Conservation (phyloP, 2,113 vertebrate species). For the Tylochromis polylepis region DNA sequence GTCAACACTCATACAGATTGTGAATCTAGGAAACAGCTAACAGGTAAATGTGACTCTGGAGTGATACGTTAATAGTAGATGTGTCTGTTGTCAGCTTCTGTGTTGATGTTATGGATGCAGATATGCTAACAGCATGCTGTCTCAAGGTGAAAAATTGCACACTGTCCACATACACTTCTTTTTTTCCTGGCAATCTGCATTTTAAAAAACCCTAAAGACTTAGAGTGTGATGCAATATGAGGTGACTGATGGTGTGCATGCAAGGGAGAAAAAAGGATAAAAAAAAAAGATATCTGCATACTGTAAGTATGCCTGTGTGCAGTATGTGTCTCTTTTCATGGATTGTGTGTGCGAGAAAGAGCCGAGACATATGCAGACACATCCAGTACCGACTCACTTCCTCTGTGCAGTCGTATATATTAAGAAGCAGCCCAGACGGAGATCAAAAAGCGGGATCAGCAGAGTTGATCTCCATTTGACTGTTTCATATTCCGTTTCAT, state of each 20-base stretch:
- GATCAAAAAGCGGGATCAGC: slow-evolving; percentile 62
- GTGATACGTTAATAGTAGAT: neutral
- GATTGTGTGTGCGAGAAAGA: neutral
- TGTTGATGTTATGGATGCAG: slow-evolving; percentile 11
- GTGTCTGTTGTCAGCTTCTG: neutral
- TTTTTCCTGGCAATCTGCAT: neutral
- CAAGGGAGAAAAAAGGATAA: neutral
- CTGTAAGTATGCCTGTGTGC: neutral
- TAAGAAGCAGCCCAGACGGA: neutral
- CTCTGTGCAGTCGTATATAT: slow-evolving; percentile 4
- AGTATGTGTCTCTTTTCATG: neutral
- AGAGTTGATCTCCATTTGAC: slow-evolving; percentile 54
- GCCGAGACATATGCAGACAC: neutral
- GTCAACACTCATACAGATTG: neutral
- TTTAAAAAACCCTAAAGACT: neutral
- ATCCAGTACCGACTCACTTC: neutral
- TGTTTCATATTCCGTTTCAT: slow-evolving; percentile 65
- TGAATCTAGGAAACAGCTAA: neutral
- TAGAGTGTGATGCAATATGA: slow-evolving; percentile 3
- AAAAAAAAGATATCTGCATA: neutral
- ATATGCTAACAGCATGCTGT: slow-evolving; percentile 7
- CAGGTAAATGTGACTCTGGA: neutral
- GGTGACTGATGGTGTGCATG: neutral
- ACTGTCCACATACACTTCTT: neutral
- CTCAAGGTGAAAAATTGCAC: slow-evolving; percentile 12